Conservation (phyloP, 2,113 vertebrate genomes). For the Anseranas semipalmata region DNA sequence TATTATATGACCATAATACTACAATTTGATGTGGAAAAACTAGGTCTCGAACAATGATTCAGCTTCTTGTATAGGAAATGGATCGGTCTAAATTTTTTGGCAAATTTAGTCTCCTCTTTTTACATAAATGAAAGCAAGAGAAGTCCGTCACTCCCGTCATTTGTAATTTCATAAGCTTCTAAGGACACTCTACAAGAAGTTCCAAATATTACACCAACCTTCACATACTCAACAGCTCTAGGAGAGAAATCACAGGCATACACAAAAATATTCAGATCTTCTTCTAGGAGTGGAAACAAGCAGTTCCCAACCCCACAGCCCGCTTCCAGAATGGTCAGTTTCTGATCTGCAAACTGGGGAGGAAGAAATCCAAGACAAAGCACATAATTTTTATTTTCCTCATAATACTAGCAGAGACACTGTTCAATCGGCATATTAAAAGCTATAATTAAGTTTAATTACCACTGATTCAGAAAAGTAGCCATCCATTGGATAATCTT, state of each 20-base stretch:
- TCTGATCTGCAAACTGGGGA: slow-evolving; percentile 85
- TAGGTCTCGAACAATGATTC: neutral
- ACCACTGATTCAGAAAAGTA: neutral
- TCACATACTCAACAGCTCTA: slow-evolving; percentile 92
- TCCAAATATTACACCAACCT: slow-evolving; percentile 78
- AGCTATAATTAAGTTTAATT: neutral
- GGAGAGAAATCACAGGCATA: slow-evolving; percentile 98
- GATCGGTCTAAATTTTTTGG: neutral
- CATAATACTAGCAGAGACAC: neutral
- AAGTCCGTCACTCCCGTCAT: neutral
- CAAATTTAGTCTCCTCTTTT: neutral
- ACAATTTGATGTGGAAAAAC: neutral
- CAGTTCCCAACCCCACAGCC: slow-evolving; percentile 98
- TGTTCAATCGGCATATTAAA: neutral
- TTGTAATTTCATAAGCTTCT: neutral
- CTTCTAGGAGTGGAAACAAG: slow-evolving; percentile 93
- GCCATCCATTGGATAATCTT: neutral
- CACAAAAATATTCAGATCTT: slow-evolving; percentile 88
- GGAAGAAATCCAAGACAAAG: slow-evolving; percentile 9
- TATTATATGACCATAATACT: neutral
- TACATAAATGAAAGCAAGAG: neutral
- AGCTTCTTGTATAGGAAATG: neutral
- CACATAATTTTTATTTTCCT: neutral
- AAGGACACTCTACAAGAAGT: neutral
- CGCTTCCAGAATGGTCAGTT: slow-evolving; percentile 90